Percentiles rank a stretch among this genome's conserved stretches.
phyloP scores from a whole-genome alignment of 2,888 invertebrate species.

The Acrobasis suavella region DNA sequence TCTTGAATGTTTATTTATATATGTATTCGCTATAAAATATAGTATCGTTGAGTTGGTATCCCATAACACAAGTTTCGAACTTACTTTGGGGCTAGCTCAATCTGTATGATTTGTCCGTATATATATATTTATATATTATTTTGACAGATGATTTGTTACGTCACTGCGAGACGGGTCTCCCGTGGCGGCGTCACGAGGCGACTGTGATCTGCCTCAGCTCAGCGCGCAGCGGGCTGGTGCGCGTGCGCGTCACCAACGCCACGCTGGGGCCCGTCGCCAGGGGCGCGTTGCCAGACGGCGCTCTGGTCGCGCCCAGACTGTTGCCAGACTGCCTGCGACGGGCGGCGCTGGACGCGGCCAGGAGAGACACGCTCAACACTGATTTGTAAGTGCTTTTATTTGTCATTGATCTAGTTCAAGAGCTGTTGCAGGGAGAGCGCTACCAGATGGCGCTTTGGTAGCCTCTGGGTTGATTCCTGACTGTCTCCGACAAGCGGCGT shows the following conservation, averaged over 20 bases:
- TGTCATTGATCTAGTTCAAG: too few relatives aligned
- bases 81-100: too few relatives aligned
- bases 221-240: conserved; percentile 82
- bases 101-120: too few relatives aligned
- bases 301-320: conserved; percentile 83
- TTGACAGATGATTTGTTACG: conserved; percentile 87
- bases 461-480: too few relatives aligned
- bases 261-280: conserved; percentile 16
- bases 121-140: too few relatives aligned
- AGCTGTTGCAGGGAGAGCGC: too few relatives aligned
- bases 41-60: too few relatives aligned
- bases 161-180: conserved; percentile 92
- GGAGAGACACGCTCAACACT: conserved; percentile 42
- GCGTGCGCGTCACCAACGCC: conserved; percentile 42
- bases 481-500: too few relatives aligned
- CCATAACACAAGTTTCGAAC: too few relatives aligned
- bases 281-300: conserved; percentile 36
- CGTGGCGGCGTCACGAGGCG: conserved; percentile 85
- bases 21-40: too few relatives aligned
- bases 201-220: conserved; percentile 70
- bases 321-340: conserved; percentile 60
- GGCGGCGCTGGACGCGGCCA: conserved; percentile 89
- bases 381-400: conserved; percentile 42
- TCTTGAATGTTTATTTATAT: too few relatives aligned
- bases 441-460: too few relatives aligned